These are phyloP conservation scores for Bradysia coprophila DNA, from an alignment of 1,140 invertebrate genomes.

Conservation along the genomic window DNA sequence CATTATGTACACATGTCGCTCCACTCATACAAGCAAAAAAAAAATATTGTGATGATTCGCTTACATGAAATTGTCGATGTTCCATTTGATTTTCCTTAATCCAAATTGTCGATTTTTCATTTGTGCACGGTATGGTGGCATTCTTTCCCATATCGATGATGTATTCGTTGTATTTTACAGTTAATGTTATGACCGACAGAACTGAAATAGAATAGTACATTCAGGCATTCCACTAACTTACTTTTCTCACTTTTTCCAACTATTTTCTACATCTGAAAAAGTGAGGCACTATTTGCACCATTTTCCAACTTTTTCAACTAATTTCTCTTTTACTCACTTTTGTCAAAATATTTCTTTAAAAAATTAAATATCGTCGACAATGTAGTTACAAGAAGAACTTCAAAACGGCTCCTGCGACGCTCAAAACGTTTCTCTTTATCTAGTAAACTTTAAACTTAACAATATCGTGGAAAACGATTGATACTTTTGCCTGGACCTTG, in stretches of 20 bases:
- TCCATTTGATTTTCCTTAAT: constrained; percentile 19
- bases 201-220: constrained; percentile 17
- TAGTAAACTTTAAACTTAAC: no score
- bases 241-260: neutral
- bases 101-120: constrained; percentile 18
- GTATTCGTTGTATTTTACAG: constrained; percentile 24
- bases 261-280: neutral
- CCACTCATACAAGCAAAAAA: neutral
- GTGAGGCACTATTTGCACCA: neutral
- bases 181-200: constrained; percentile 20
- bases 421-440: no score
- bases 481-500: no score
- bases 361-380: neutral
- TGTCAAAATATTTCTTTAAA: neutral
- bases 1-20: neutral
- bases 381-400: no score
- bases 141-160: constrained; percentile 20
- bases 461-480: no score
- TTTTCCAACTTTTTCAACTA: neutral
- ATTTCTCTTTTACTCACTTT: neutral
- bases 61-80: constrained; percentile 5
- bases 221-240: neutral
- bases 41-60: neutral
- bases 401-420: no score
- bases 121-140: constrained; percentile 20